Evolutionary conservation across 2,888 invertebrate genomes (phyloP).

Genomic region (Hofmannophila pseudospretella): DNA sequence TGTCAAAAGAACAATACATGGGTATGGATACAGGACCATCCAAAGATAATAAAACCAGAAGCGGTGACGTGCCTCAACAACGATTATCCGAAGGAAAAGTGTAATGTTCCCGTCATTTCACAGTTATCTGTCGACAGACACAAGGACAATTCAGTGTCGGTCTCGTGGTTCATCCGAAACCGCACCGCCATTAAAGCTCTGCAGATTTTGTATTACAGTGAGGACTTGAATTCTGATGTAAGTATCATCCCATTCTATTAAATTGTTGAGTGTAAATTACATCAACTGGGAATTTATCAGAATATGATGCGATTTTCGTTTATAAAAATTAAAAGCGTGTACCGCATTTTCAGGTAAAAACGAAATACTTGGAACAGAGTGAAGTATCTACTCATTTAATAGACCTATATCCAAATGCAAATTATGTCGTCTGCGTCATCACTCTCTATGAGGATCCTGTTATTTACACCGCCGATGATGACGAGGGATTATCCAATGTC

Average conservation of each 20-base stretch:
- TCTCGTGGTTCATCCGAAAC: slow-evolving; percentile 93
- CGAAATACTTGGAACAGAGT: slow-evolving; percentile 53
- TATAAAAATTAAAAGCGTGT: not conserved
- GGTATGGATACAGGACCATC: slow-evolving; percentile 95
- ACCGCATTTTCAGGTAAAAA: slow-evolving; percentile 53
- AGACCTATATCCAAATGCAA: slow-evolving; percentile 49
- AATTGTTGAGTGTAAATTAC: not conserved
- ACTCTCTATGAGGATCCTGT: slow-evolving; percentile 51
- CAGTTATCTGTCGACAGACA: slow-evolving; percentile 92
- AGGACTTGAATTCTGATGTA: slow-evolving; percentile 47
- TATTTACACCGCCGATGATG: slow-evolving; percentile 37
- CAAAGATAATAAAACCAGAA: slow-evolving; percentile 65
- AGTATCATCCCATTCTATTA: too few species aligned
- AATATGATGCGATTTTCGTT: not conserved
- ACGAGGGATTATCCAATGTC: slow-evolving; percentile 33
- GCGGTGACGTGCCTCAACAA: slow-evolving; percentile 54
- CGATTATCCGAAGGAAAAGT: slow-evolving; percentile 65
- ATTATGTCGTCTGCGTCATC: slow-evolving; percentile 61
- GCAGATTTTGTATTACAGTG: slow-evolving; percentile 87
- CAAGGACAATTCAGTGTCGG: slow-evolving; percentile 89
- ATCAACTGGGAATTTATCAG: not conserved
- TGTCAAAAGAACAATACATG: slow-evolving; percentile 94
- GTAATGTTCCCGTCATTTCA: slow-evolving; percentile 85
- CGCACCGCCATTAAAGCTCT: slow-evolving; percentile 90
- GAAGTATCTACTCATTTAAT: slow-evolving; percentile 56